Evolutionary conservation across 2,113 vertebrate genomes (phyloP).

Genomic region (Crotalus helleri): DNA sequence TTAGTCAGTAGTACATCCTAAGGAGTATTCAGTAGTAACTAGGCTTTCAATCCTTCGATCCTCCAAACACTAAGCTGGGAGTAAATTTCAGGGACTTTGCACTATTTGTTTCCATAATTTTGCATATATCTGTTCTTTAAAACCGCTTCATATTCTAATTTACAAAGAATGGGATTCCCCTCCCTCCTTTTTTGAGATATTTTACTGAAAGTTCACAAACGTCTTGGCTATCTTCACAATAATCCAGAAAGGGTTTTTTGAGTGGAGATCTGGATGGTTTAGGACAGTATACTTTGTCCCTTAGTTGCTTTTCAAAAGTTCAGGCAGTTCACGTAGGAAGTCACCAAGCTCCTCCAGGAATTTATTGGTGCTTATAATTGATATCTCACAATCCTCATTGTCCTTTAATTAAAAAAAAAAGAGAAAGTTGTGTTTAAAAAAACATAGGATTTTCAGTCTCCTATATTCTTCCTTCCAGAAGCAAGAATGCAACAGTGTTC

Average conservation of each 20-base stretch:
- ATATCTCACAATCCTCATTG: not conserved
- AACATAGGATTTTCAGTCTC: not conserved
- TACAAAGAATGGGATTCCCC: not conserved
- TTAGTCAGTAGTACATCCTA: not conserved
- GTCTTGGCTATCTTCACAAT: not conserved
- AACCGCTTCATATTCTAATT: not conserved
- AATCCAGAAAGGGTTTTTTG: not conserved
- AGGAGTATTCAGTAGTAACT: not conserved
- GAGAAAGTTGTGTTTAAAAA: not conserved
- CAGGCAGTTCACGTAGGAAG: not conserved
- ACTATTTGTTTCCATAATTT: not conserved
- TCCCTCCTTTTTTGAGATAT: not conserved
- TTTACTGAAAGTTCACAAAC: not conserved
- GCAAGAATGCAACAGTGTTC: not conserved
- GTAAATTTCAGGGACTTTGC: not conserved
- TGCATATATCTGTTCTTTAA: not conserved
- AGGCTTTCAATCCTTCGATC: not conserved
- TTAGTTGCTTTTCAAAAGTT: accelerated
- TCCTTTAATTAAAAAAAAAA: not conserved
- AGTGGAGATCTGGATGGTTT: not conserved
- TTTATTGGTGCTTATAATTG: accelerated
- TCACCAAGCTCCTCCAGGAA: accelerated
- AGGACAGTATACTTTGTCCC: not conserved
- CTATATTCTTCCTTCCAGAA: not conserved
- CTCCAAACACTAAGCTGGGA: not conserved